Evolutionary conservation across 2,797 vertebrate species (phyloP).

Genomic region (Rachycentron canadum): DNA sequence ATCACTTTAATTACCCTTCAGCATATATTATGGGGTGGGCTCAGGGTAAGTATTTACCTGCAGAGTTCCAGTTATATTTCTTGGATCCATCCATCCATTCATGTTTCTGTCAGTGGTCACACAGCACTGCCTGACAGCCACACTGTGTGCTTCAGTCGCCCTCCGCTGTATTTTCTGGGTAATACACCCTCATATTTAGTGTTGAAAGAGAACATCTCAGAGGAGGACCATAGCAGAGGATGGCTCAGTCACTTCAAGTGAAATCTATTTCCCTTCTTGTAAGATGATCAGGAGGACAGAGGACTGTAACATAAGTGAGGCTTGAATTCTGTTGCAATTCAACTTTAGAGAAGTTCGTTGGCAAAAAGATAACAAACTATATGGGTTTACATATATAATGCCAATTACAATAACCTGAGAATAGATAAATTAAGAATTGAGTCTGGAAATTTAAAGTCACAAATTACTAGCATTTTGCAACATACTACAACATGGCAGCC

Average conservation of each 20-base stretch:
- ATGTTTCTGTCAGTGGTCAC: not conserved
- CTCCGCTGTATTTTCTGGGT: slow-evolving; percentile 57
- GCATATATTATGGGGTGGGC: not conserved
- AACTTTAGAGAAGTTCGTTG: not conserved
- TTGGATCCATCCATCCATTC: not conserved
- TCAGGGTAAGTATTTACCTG: not conserved
- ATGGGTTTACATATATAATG: not conserved
- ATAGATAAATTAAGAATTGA: not conserved
- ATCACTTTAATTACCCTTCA: not conserved
- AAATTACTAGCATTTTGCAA: not conserved
- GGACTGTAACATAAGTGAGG: not conserved
- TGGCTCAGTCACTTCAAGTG: not conserved
- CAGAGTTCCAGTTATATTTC: not conserved
- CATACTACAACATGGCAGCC: not conserved
- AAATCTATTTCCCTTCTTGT: not conserved
- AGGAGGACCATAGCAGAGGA: not conserved
- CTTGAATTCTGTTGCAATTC: not conserved
- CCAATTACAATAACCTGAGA: not conserved
- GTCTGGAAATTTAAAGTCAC: not conserved
- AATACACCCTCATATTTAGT: slow-evolving; percentile 46
- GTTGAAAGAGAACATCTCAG: not conserved
- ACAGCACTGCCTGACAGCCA: not conserved
- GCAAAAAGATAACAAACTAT: not conserved
- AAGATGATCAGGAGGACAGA: not conserved
- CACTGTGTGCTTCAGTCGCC: slow-evolving; percentile 58